Conservation (phyloP, 2,888 invertebrate species). For the Sesamia inferens region DNA sequence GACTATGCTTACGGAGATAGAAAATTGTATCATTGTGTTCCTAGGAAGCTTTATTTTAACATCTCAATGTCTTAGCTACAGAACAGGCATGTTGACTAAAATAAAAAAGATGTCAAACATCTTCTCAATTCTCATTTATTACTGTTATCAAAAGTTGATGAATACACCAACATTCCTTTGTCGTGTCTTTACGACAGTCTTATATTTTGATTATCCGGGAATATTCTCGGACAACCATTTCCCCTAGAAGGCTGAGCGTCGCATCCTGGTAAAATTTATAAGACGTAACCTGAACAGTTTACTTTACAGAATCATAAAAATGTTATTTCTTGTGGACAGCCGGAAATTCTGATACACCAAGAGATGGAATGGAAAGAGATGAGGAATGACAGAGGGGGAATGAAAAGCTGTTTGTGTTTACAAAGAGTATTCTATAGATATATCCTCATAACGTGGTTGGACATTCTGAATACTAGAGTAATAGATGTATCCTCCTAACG, state of each 20-base stretch:
- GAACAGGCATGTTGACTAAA: not conserved
- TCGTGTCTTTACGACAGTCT: conserved; percentile 48
- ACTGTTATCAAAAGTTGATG: conserved; percentile 42
- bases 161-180: conserved; percentile 41
- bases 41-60: conserved; percentile 11
- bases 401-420: conserved; percentile 36
- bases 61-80: conserved; percentile 9
- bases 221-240: conserved; percentile 45
- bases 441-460: too few relatives aligned
- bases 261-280: conserved; percentile 60
- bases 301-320: conserved; percentile 64
- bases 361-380: too few relatives aligned
- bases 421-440: conserved; percentile 1
- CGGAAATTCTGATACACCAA: conserved; percentile 53
- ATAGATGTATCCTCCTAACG: not conserved
- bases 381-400: too few relatives aligned
- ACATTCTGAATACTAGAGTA: not conserved
- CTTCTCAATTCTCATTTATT: conserved; percentile 35
- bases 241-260: conserved; percentile 32
- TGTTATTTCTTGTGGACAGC: conserved; percentile 60
- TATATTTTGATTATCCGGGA: conserved; percentile 50
- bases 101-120: conserved; percentile 13
- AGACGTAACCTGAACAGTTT: conserved; percentile 58
- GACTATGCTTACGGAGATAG: conserved; percentile 18
- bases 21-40: conserved; percentile 3